These are phyloP conservation scores for Trochalopteron elliotii DNA, from an alignment of 2,113 vertebrate genomes.

Conservation along the genomic window DNA sequence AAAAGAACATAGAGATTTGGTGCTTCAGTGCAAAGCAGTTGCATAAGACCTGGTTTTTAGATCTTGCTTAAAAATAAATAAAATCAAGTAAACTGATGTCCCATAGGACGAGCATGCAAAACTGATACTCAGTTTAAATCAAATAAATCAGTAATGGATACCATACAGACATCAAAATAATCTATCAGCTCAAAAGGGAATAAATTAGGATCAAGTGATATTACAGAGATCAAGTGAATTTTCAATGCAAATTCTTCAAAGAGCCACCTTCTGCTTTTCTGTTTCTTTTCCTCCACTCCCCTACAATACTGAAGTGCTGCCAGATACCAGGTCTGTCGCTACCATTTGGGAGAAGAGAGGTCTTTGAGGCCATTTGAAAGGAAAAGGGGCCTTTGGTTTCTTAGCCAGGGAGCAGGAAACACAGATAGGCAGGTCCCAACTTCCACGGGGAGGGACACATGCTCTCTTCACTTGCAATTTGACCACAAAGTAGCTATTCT, in stretches of 20 bases:
- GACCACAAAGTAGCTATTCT: not conserved
- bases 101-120: not conserved
- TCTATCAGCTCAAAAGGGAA: not conserved
- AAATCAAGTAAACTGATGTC: not conserved
- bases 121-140: not conserved
- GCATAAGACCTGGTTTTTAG: not conserved
- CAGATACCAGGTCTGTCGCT: not conserved
- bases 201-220: not conserved
- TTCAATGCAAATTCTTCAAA: not conserved
- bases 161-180: not conserved
- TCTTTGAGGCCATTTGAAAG: not conserved
- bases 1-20: not conserved
- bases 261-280: not conserved
- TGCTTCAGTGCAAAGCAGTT: not conserved
- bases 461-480: not conserved
- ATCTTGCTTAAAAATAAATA: not conserved
- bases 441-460: not conserved
- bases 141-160: not conserved
- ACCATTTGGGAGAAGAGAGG: not conserved
- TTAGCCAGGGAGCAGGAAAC: not conserved
- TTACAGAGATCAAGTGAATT: not conserved
- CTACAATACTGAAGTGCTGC: not conserved
- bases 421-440: not conserved
- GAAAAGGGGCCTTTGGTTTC: not conserved
- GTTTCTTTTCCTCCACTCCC: not conserved